Evolutionary conservation across 2,888 invertebrate species (phyloP).

Genomic region (Brachypterus glaber): DNA sequence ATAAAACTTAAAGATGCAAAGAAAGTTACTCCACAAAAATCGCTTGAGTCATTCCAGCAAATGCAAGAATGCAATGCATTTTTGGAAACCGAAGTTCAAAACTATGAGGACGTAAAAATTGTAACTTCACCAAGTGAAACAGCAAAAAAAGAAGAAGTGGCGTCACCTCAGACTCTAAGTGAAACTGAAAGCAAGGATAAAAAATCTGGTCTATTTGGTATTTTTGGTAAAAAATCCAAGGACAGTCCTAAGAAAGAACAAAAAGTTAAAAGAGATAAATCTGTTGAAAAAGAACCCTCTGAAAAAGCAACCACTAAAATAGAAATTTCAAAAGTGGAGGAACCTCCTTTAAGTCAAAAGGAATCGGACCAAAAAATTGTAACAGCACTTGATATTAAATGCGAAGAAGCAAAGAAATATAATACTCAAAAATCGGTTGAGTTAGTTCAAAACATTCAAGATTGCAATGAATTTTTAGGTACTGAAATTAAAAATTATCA

Average conservation of each 20-base stretch:
- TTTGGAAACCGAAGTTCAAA: conserved; percentile 26
- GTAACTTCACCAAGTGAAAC: neutral
- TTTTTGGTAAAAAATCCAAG: conserved; percentile 26
- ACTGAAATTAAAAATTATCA: too few relatives aligned
- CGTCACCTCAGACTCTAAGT: conserved; percentile 20
- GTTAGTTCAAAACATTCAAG: too few relatives aligned
- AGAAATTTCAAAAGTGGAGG: conserved; percentile 6
- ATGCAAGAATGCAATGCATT: conserved; percentile 15
- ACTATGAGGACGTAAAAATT: conserved; percentile 29
- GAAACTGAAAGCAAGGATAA: neutral
- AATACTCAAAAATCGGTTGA: too few relatives aligned
- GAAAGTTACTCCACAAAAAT: conserved; percentile 5
- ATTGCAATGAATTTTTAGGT: too few relatives aligned
- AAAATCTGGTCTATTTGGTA: conserved; percentile 21
- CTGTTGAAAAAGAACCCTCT: conserved; percentile 17
- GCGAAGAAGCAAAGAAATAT: too few relatives aligned
- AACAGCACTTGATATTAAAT: too few relatives aligned
- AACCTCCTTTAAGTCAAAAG: too few relatives aligned
- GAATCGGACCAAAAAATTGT: neutral
- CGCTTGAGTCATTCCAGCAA: neutral
- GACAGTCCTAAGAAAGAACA: conserved; percentile 23
- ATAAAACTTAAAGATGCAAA: conserved; percentile 12
- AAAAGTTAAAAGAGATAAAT: conserved; percentile 21
- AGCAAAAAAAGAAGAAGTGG: too few relatives aligned
- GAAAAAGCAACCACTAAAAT: too few relatives aligned